Evolutionary conservation across 2,888 invertebrate species (phyloP), one percentile per base, ranked within the genome.

Genomic region (Brachynemurus nebulosus): DNA sequence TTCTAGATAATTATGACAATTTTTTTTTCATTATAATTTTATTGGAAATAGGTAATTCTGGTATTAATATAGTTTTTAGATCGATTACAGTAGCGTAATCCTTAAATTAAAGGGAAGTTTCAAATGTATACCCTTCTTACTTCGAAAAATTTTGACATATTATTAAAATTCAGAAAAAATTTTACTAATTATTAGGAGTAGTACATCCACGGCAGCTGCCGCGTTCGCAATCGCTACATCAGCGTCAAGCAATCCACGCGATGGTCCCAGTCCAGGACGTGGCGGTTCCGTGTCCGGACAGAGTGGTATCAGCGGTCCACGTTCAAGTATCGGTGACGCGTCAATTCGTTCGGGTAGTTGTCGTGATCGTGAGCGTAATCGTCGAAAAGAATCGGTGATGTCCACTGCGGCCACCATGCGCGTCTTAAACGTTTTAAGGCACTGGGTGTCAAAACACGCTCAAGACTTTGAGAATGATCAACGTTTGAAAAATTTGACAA

Each of bases 381-480:
- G 69, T 40, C 68, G 74, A 42, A 75, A 78, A 50, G 85, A 86
- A 56, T 82, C 80, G 7, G 81, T 86, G 35, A 86, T 90, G 60
- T 88, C 86, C 35, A 89, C 89, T 4, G 91, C 91, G n/a, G 90
- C 90, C 44, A 91, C 90, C 0, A 91, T 91, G 90, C 66, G 92
- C 48, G 91, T 91, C 0, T 70, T 92, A 0, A 90, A 89, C 61
- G 90, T 92, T 2, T 68, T 92, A 38, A 75, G 76, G 75, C 91
- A 91, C 60, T 92, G 92, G 92, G 82, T 88, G 23, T 86, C 86
- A 1, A 91, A 91, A 63, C 90, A 91, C 60, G 79, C 85, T 1
- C 86, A 86, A 64, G 89, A 90, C 62, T 90, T 90, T 63, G 86
- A 86, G 67, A 73, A 74, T 11, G 80, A 89, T 57, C 72, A 73